phyloP scores from a whole-genome alignment of 2,888 invertebrate species.

The Poecilobothrus nobilitatus region DNA sequence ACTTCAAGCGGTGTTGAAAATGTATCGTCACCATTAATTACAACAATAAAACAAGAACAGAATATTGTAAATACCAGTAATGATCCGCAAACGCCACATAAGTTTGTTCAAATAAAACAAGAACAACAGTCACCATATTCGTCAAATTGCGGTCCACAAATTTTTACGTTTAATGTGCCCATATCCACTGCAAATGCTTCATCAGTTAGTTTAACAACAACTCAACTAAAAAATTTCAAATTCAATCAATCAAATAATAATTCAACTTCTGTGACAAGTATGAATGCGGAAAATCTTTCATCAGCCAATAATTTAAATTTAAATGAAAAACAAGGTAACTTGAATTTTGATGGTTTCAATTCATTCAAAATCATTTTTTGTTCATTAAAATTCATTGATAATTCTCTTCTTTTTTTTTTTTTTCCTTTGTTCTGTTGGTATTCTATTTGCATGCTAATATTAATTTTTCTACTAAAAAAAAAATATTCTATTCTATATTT shows the following conservation, averaged over 20 bases:
- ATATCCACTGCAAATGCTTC: constrained; percentile 22
- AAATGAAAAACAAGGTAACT: constrained; percentile 17
- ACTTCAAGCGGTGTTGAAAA: constrained; percentile 20
- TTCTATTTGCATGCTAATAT: neutral
- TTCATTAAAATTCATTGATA: neutral
- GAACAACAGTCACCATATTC: constrained; percentile 40
- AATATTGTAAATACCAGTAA: constrained; percentile 15
- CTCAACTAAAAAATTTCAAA: constrained; percentile 17
- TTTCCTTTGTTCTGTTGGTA: neutral
- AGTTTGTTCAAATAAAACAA: constrained; percentile 37
- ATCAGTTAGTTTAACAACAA: constrained; percentile 20
- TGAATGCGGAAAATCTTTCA: constrained; percentile 18
- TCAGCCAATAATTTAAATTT: constrained; percentile 22
- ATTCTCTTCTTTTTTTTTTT: no score
- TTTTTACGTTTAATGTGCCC: constrained; percentile 43
- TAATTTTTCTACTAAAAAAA: no score
- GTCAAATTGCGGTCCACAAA: constrained; percentile 27
- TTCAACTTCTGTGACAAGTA: constrained; percentile 15
- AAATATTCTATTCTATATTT: neutral
- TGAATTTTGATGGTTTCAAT: neutral
- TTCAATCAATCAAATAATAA: constrained; percentile 17
- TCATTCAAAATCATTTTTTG: neutral
- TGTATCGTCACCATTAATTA: constrained; percentile 12
- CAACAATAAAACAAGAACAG: constrained; percentile 22
- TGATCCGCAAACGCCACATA: constrained; percentile 25